Evolutionary conservation across 2,113 vertebrate species (phyloP).

Genomic region (Seriola dumerili): DNA sequence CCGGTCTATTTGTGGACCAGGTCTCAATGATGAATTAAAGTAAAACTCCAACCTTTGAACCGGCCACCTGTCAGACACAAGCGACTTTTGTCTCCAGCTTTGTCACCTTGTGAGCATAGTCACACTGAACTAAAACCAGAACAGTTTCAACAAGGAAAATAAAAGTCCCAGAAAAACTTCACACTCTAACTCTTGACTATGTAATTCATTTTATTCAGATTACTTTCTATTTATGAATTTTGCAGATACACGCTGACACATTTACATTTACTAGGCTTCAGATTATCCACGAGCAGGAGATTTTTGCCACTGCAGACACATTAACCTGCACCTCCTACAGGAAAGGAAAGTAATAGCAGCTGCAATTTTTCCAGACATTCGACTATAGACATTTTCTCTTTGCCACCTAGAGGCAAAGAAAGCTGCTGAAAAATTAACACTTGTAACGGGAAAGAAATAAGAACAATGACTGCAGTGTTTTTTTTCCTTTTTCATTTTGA

Average conservation of each 20-base stretch:
- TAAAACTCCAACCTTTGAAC: constrained; percentile 31
- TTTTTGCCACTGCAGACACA: background rate
- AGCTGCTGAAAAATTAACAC: background rate
- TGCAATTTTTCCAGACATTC: background rate
- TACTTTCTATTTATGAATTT: background rate
- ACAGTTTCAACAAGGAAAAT: constrained; percentile 5
- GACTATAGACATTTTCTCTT: background rate
- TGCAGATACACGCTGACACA: too few relatives aligned
- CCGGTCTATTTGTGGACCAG: constrained; percentile 15
- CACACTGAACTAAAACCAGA: background rate
- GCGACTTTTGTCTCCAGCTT: constrained; percentile 11
- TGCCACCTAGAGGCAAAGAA: background rate
- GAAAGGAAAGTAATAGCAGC: background rate
- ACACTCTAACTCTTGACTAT: background rate
- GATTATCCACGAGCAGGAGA: background rate
- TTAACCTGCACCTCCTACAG: background rate
- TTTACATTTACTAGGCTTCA: background rate
- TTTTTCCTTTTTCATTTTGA: background rate
- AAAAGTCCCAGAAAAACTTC: background rate
- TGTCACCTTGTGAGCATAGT: constrained; percentile 25
- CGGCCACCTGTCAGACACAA: constrained; percentile 20
- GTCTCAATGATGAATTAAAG: constrained; percentile 44
- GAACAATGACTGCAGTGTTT: background rate
- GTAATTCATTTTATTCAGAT: too few relatives aligned
- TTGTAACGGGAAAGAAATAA: background rate